Evolutionary conservation across 2,888 invertebrate species (phyloP).

Genomic region (Dryobotodes eremita): DNA sequence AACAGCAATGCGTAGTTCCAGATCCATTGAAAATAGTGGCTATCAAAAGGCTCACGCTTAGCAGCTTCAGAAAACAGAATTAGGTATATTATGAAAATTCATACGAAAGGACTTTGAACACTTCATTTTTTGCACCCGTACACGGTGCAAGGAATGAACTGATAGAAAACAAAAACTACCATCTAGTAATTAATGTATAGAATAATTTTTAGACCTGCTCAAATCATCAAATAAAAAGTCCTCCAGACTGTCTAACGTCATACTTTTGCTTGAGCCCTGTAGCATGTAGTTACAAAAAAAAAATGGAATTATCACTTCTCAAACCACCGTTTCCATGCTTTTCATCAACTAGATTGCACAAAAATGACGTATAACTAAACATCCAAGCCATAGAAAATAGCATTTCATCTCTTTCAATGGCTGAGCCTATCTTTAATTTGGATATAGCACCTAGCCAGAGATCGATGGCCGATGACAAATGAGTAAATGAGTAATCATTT

Average conservation of each 20-base stretch:
- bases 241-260: too few species aligned
- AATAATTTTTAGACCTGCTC: too few species aligned
- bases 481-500: conserved; percentile 10
- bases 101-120: too few species aligned
- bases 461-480: conserved; percentile 11
- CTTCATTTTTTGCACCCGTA: too few species aligned
- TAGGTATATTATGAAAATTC: background rate
- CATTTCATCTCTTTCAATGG: background rate
- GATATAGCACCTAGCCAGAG: background rate
- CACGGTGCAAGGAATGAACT: too few species aligned
- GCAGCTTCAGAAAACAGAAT: background rate
- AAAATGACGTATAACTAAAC: background rate
- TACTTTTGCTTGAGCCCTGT: too few species aligned
- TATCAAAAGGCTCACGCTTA: background rate
- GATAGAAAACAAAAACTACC: too few species aligned
- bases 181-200: too few species aligned
- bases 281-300: too few species aligned
- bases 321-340: too few species aligned
- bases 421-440: background rate
- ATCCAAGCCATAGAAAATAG: background rate
- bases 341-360: background rate
- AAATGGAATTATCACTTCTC: too few species aligned
- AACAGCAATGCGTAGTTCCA: background rate
- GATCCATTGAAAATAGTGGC: background rate
- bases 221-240: too few species aligned